Conservation (phyloP, 2,888 invertebrate species). For the Ophioninae sp. region DNA sequence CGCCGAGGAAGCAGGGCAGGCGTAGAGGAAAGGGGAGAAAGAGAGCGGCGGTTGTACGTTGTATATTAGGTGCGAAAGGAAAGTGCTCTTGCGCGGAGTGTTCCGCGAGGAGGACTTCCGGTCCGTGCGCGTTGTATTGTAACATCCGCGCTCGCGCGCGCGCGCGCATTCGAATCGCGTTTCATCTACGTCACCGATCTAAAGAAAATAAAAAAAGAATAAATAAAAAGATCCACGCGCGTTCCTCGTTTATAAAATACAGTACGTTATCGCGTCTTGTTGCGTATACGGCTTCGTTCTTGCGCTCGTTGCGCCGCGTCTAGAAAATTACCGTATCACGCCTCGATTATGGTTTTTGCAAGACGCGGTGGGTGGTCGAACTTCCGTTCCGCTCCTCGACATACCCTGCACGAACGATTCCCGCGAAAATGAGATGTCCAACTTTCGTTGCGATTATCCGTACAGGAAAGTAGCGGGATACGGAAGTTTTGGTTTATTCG, state of each 20-base stretch:
- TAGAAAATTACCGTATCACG: constrained; percentile 28
- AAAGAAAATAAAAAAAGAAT: not conserved
- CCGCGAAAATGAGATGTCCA: not conserved
- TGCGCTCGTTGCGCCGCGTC: constrained; percentile 35
- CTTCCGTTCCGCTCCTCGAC: constrained; percentile 24
- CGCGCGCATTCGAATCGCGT: constrained; percentile 64
- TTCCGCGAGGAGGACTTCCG: constrained; percentile 68
- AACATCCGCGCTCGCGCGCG: constrained; percentile 69
- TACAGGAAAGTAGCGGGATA: not conserved
- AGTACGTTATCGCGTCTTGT: not conserved
- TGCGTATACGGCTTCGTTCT: not conserved
- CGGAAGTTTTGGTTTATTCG: not conserved
- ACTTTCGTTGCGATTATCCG: not conserved
- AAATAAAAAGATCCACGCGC: not conserved
- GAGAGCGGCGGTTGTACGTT: not conserved
- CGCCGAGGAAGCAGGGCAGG: not conserved
- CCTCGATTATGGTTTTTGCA: constrained; percentile 19
- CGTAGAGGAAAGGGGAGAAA: not conserved
- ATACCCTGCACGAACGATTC: not conserved
- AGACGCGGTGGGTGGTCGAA: constrained; percentile 48
- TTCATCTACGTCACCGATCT: constrained; percentile 64
- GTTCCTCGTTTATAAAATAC: not conserved
- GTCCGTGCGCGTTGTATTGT: constrained; percentile 71
- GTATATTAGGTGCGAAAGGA: constrained; percentile 42
- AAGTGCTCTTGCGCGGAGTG: constrained; percentile 61